Conservation (phyloP, 2,113 vertebrate species). For the Pontoporia blainvillei region DNA sequence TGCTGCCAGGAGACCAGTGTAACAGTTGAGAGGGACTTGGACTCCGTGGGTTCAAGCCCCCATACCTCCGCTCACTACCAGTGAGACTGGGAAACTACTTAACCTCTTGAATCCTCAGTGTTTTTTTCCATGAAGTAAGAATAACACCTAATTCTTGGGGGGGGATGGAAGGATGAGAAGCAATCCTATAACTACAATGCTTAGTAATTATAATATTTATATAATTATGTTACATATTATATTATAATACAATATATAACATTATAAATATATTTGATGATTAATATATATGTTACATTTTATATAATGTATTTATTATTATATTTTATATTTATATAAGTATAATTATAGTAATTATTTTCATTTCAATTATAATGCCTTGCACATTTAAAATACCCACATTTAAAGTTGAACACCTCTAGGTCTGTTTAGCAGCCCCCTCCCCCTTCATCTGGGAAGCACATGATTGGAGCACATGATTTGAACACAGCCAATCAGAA, state of each 20-base stretch:
- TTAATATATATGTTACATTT: not conserved
- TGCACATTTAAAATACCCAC: not conserved
- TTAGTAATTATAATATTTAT: not conserved
- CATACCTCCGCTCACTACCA: not conserved
- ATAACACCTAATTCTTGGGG: not conserved
- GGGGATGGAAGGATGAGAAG: not conserved
- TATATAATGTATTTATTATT: not conserved
- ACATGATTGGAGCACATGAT: not conserved
- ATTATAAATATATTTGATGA: not conserved
- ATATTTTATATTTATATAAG: not conserved
- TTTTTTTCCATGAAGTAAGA: not conserved
- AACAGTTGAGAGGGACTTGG: not conserved
- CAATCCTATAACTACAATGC: not conserved
- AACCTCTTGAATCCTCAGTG: not conserved
- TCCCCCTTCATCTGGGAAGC: not conserved
- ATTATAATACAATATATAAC: not conserved
- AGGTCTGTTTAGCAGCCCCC: not conserved
- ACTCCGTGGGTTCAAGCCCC: not conserved
- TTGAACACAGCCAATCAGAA: not conserved
- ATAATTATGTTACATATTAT: not conserved
- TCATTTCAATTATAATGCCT: not conserved
- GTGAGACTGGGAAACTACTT: not conserved
- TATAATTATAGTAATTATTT: not conserved
- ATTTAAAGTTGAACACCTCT: not conserved
- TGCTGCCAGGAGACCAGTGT: not conserved